Conservation (phyloP, 1,140 invertebrate species). For the Euura saliciscinereae region DNA sequence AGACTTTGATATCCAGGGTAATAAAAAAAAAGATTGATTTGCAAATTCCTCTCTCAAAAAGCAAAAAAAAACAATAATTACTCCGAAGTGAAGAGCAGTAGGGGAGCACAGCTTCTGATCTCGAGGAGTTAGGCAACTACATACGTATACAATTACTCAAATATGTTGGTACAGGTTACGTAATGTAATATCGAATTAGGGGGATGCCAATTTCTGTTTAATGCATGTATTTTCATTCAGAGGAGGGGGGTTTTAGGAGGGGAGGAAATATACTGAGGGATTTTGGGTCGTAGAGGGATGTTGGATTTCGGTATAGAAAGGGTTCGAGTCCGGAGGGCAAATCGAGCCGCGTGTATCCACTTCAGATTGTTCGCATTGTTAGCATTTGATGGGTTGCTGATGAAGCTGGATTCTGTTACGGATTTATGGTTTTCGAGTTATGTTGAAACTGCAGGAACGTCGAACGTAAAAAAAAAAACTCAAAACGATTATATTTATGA, state of each 20-base stretch:
- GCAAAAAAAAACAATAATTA: no score
- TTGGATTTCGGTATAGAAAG: neutral
- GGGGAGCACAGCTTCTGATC: no score
- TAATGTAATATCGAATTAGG: neutral
- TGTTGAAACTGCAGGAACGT: neutral
- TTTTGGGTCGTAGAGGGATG: neutral
- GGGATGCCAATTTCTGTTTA: constrained; percentile 10
- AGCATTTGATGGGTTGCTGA: constrained; percentile 14
- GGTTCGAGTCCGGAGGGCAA: constrained; percentile 8
- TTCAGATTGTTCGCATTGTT: constrained; percentile 16
- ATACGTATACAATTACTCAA: no score
- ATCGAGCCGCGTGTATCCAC: constrained; percentile 1
- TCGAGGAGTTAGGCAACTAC: no score
- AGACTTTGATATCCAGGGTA: no score
- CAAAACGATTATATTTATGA: neutral
- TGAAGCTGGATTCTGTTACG: neutral
- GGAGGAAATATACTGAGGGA: neutral
- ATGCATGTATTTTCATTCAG: neutral
- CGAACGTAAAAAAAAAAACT: neutral
- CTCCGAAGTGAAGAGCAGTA: no score
- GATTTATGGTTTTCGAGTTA: constrained; percentile 10
- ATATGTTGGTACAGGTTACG: neutral
- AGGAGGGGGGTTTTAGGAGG: neutral
- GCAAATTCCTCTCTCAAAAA: no score
- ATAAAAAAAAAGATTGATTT: no score